A percentile compares a stretch with the other conserved stretches of the same genome.
These are phyloP conservation scores for Nanorana parkeri DNA, from an alignment of 2,113 vertebrate species.

Conservation along the genomic window DNA sequence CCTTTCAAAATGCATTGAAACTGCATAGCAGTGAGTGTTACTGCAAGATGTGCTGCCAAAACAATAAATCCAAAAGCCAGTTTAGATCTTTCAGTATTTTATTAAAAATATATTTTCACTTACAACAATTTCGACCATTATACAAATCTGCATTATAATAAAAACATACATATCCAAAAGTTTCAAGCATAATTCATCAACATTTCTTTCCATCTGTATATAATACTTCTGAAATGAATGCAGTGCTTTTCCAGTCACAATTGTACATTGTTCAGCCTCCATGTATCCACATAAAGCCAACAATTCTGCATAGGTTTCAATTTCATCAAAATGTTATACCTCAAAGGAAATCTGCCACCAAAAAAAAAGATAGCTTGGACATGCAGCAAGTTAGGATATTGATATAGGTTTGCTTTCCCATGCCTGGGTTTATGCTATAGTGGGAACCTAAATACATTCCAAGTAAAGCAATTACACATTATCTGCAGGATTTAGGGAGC, in stretches of 20 bases:
- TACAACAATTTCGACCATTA: constrained; percentile 12
- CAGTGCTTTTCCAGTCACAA: background rate
- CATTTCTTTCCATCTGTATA: background rate
- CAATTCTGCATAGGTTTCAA: background rate
- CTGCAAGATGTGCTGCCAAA: background rate
- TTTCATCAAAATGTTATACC: background rate
- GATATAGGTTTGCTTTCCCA: too few species aligned
- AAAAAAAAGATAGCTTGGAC: background rate
- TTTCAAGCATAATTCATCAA: constrained; percentile 34
- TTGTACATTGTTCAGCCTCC: background rate
- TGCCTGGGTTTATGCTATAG: too few species aligned
- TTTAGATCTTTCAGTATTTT: constrained; percentile 39
- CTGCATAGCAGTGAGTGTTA: too few species aligned
- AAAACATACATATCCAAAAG: constrained; percentile 33
- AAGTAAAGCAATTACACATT: too few species aligned
- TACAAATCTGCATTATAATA: constrained; percentile 46
- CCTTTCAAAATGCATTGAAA: too few species aligned
- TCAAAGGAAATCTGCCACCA: constrained; percentile 2
- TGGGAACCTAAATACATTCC: too few species aligned
- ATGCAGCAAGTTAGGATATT: too few species aligned
- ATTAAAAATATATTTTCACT: constrained; percentile 52
- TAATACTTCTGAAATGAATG: constrained; percentile 11
- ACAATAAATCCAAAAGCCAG: background rate
- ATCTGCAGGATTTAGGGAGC: too few species aligned
- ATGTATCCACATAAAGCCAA: background rate